These are phyloP conservation scores for Zoanthus solanderi DNA, from an alignment of 92 coral and sea anemone species.

Conservation along the genomic window DNA sequence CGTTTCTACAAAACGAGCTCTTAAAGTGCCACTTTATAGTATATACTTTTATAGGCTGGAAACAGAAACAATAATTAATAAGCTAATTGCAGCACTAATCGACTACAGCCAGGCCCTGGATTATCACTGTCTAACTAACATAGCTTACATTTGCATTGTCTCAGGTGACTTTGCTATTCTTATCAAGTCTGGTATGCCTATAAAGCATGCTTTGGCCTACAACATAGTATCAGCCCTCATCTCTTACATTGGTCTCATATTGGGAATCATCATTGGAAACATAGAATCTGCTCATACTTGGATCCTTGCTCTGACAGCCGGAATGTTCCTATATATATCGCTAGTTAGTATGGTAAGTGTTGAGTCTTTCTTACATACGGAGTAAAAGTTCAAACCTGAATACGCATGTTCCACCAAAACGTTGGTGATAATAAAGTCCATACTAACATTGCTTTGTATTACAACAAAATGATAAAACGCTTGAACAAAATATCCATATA, in stretches of 20 bases:
- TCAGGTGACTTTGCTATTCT: constrained; percentile 97
- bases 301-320: constrained; percentile 94
- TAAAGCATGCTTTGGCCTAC: constrained; percentile 89
- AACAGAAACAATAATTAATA: too few species aligned
- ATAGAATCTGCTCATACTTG: constrained; percentile 87
- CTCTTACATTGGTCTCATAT: constrained; percentile 83
- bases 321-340: constrained; percentile 92
- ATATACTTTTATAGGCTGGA: too few species aligned
- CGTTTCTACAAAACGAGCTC: too few species aligned
- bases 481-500: too few species aligned
- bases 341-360: constrained; percentile 92
- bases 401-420: too few species aligned
- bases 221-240: constrained; percentile 90
- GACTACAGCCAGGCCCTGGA: background rate
- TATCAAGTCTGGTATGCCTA: constrained; percentile 90
- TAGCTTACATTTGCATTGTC: background rate
- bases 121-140: background rate
- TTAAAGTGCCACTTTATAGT: too few species aligned
- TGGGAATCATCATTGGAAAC: constrained; percentile 88
- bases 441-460: too few species aligned
- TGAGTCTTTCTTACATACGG: background rate
- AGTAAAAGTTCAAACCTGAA: too few species aligned
- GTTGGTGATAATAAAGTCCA: too few species aligned
- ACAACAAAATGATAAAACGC: too few species aligned
- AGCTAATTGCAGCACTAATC: too few species aligned